phyloP scores from a whole-genome alignment of 2,888 invertebrate species.

The Chrysotoxum bicinctum region DNA sequence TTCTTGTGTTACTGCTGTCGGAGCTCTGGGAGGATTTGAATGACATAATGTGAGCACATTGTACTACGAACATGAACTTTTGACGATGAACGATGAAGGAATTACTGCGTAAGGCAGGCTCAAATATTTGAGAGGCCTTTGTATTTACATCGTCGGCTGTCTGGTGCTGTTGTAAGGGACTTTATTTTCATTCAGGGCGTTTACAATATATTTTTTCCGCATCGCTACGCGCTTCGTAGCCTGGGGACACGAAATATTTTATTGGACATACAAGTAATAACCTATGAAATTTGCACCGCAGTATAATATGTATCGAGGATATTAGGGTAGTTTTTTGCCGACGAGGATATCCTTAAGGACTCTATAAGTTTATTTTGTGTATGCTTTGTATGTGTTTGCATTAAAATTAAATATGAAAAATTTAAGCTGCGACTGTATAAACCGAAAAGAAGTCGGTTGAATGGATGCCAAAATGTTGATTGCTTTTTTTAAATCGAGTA shows the following conservation, averaged over 20 bases:
- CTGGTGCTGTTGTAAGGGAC: not conserved
- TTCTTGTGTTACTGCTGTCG: not conserved
- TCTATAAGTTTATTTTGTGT: not conserved
- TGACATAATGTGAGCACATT: slow-evolving; percentile 61
- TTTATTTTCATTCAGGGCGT: not conserved
- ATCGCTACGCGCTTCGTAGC: not conserved
- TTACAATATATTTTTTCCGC: slow-evolving; percentile 23
- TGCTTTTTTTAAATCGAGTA: slow-evolving; percentile 50
- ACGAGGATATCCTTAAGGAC: slow-evolving; percentile 39
- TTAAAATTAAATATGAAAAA: slow-evolving; percentile 49
- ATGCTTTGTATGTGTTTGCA: slow-evolving; percentile 4
- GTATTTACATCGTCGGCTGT: slow-evolving; percentile 12
- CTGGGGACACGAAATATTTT: slow-evolving; percentile 48
- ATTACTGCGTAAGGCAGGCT: slow-evolving; percentile 32
- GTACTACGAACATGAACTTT: slow-evolving; percentile 57
- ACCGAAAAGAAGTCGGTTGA: slow-evolving; percentile 40
- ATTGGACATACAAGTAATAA: slow-evolving; percentile 46
- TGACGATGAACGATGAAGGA: slow-evolving; percentile 60
- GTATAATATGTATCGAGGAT: slow-evolving; percentile 28
- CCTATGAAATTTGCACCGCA: slow-evolving; percentile 33
- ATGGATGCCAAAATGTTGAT: slow-evolving; percentile 65
- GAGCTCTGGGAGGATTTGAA: slow-evolving; percentile 53
- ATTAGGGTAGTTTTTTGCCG: slow-evolving; percentile 43
- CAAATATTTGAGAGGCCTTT: slow-evolving; percentile 28
- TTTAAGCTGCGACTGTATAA: slow-evolving; percentile 53